Base-by-base conservation (phyloP, 1,140 invertebrate genomes). In the Pristionchus pacificus region DNA sequence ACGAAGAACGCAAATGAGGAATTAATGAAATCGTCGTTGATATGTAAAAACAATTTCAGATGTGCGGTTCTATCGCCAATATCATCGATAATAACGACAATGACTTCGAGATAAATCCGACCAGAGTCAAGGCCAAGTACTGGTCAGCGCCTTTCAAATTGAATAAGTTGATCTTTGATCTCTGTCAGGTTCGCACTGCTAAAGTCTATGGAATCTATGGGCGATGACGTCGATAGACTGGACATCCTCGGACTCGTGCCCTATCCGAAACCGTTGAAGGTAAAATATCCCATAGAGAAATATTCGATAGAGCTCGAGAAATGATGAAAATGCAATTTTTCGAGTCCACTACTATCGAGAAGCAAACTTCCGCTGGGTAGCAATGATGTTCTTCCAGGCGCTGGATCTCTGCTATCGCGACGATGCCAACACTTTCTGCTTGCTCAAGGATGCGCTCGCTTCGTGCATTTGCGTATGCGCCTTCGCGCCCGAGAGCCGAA, bases 401-500 rank as follows among this genome's bases (percentile, higher is more conserved):
- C 90, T 99, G 71, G 95, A 97, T 85, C 95, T 97, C 84, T 97
- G 94, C 84, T 97, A 97, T 84, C 91, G 93, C 74, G 93, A 95
- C 80, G 94, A 97, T 81, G 91, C 92, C 60, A 93, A 96, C 85
- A 92, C 93, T 87, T 92, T 96, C 27, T 92, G 91, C 10, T 91
- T 97, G 1, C 84, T 96, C 49, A 80, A 84, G 6, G 93, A 97
- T 84, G 94, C 92, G 77, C 93, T 96, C 77, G 93, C 92, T 2
- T 87, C 95, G 27, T 96, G 93, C 83, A 94, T 98, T 0, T 97
- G 97, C 88, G 95, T 98, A 0, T 92, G 97, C 19, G 93, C 94
- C 0, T 98, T 98, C 86, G 91, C 95, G 0, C 91, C 95, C 19
- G 95, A 98, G 85, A 95, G 94, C 60, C 89, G 91, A 62, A 87